phyloP scores from a whole-genome alignment of 1,140 invertebrate species.

The Magallana gigas region DNA sequence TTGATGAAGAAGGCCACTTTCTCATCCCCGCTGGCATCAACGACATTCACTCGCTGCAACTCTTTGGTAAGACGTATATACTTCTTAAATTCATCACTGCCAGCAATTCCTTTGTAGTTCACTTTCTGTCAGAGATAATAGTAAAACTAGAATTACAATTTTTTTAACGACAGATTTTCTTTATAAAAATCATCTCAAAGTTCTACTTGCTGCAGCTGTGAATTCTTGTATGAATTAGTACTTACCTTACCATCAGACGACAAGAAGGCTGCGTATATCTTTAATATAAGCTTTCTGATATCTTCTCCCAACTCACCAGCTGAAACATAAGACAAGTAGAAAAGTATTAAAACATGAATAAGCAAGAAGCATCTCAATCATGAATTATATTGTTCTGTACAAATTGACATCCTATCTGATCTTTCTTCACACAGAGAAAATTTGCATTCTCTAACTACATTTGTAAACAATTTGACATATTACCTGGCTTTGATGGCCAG shows the following conservation, averaged over 20 bases:
- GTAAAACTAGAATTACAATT: too few species aligned
- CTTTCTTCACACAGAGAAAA: too few species aligned
- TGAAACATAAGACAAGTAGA: slow-evolving; percentile 45
- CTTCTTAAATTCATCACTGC: slow-evolving; percentile 70
- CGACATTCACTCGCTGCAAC: slow-evolving; percentile 73
- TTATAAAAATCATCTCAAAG: too few species aligned
- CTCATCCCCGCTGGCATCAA: slow-evolving; percentile 72
- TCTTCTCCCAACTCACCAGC: slow-evolving; percentile 77
- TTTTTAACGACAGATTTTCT: too few species aligned
- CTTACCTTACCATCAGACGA: slow-evolving; percentile 70
- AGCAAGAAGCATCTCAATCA: slow-evolving; percentile 36
- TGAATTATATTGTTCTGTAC: too few species aligned
- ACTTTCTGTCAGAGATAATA: slow-evolving; percentile 67
- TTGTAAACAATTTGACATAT: too few species aligned
- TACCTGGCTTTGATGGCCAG: too few species aligned
- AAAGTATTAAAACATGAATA: too few species aligned
- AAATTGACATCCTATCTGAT: too few species aligned
- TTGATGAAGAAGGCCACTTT: slow-evolving; percentile 80
- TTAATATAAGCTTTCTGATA: slow-evolving; percentile 75
- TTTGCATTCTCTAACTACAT: too few species aligned
- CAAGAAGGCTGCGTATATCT: slow-evolving; percentile 66
- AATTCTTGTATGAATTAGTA: neutral
- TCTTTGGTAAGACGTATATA: slow-evolving; percentile 70
- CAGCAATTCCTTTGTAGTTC: slow-evolving; percentile 74
- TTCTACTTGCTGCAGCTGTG: too few species aligned